phyloP scores from a whole-genome alignment of 2,113 vertebrate species.

The Chrysemys picta region DNA sequence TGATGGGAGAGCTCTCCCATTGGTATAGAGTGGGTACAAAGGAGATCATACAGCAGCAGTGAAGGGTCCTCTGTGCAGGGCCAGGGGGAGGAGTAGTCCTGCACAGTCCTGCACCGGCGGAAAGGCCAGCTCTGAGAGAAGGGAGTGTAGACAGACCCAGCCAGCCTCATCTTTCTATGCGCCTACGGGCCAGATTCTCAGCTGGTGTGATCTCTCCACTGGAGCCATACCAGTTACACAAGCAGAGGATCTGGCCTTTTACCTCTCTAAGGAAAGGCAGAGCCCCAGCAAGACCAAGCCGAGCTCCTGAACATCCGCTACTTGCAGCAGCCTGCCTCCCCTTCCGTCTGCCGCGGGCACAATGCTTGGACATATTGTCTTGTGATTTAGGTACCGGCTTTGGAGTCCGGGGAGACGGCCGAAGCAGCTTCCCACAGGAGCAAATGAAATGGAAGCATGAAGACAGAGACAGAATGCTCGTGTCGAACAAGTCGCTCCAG shows the following conservation, averaged over 20 bases:
- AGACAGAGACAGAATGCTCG: not conserved
- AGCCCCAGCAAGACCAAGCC: not conserved
- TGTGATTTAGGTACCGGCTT: not conserved
- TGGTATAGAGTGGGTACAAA: no score
- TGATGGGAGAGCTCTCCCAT: no score
- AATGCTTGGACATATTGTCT: not conserved
- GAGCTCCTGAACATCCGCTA: not conserved
- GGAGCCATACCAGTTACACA: not conserved
- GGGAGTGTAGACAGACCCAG: no score
- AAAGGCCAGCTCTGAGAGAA: not conserved
- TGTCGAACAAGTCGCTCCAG: not conserved
- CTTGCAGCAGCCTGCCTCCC: not conserved
- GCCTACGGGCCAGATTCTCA: not conserved
- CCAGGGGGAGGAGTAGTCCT: accelerated
- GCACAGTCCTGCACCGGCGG: not conserved
- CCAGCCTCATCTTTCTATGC: not conserved
- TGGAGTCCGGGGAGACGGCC: not conserved
- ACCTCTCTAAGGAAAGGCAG: not conserved
- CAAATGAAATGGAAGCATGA: not conserved
- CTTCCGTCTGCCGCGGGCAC: not conserved
- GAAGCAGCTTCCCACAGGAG: not conserved
- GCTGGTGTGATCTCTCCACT: not conserved
- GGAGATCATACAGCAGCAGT: no score
- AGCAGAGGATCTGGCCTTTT: not conserved
- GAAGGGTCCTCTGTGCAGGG: not conserved